phyloP scores from a whole-genome alignment of 2,888 invertebrate genomes.

The Criorhina ranunculi region DNA sequence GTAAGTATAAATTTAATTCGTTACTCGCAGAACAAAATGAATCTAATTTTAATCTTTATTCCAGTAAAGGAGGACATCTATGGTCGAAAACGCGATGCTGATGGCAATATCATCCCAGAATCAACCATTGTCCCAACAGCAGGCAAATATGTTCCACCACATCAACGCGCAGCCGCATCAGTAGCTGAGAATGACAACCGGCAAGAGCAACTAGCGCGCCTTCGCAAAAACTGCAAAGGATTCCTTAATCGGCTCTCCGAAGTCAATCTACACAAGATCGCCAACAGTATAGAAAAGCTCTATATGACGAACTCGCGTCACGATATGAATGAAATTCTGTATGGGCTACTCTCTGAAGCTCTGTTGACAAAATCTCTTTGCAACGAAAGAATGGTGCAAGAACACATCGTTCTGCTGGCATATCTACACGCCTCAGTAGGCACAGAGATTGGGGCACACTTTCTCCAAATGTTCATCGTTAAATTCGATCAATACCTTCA shows the following conservation, averaged over 20 bases:
- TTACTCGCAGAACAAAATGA: not conserved
- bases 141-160: slow-evolving; percentile 93
- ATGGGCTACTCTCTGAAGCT: slow-evolving; percentile 89
- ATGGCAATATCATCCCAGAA: slow-evolving; percentile 91
- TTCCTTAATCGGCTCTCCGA: slow-evolving; percentile 94
- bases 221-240: slow-evolving; percentile 94
- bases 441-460: slow-evolving; percentile 95
- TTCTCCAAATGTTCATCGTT: slow-evolving; percentile 90
- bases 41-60: not conserved
- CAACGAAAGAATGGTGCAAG: slow-evolving; percentile 91
- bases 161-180: slow-evolving; percentile 87
- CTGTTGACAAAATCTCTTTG: slow-evolving; percentile 87
- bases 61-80: slow-evolving; percentile 93
- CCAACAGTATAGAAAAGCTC: slow-evolving; percentile 90
- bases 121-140: not conserved
- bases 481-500: slow-evolving; percentile 87
- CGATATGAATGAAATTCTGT: slow-evolving; percentile 91
- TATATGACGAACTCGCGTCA: slow-evolving; percentile 92
- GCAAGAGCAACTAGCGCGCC: slow-evolving; percentile 87
- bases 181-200: slow-evolving; percentile 84
- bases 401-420: slow-evolving; percentile 93
- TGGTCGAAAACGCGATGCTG: slow-evolving; percentile 92
- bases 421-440: slow-evolving; percentile 96
- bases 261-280: slow-evolving; percentile 93
- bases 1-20: slow-evolving; percentile 6